Percentiles rank a stretch among this genome's conserved stretches.
Evolutionary conservation across 2,113 vertebrate genomes (phyloP).

Genomic region (Poecilia latipinna): DNA sequence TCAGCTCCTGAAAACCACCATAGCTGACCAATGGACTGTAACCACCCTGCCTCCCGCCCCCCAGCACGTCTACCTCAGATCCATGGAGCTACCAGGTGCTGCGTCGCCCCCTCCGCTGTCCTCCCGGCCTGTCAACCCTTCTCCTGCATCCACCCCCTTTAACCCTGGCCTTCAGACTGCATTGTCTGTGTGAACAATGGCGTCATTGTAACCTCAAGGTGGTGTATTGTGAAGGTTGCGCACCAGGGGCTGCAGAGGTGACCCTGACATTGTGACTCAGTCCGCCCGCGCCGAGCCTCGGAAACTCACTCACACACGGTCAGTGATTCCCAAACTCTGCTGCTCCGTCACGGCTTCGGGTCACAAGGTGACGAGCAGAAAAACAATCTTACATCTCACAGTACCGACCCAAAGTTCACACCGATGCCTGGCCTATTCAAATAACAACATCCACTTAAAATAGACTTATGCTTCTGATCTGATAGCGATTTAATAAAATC

Average conservation of each 20-base stretch:
- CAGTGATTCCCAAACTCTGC: constrained; percentile 34
- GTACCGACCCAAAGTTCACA: background rate
- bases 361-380: constrained; percentile 41
- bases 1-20: constrained; percentile 29
- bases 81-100: constrained; percentile 67
- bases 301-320: constrained; percentile 16
- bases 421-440: background rate
- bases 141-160: constrained; percentile 46
- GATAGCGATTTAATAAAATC: background rate
- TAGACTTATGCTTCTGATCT: background rate
- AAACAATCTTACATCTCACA: background rate
- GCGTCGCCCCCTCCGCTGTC: constrained; percentile 17
- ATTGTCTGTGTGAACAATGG: constrained; percentile 74
- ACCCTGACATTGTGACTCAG: constrained; percentile 69
- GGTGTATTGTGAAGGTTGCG: constrained; percentile 68
- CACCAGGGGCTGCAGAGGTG: constrained; percentile 62
- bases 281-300: constrained; percentile 17
- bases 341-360: constrained; percentile 34
- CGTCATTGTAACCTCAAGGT: constrained; percentile 77
- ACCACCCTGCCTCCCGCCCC: constrained; percentile 22
- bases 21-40: constrained; percentile 60
- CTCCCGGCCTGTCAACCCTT: constrained; percentile 22
- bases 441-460: background rate
- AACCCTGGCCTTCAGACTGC: constrained; percentile 69
- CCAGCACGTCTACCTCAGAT: constrained; percentile 29